Evolutionary conservation across 2,113 vertebrate species (phyloP).

Genomic region (Larimichthys crocea): DNA sequence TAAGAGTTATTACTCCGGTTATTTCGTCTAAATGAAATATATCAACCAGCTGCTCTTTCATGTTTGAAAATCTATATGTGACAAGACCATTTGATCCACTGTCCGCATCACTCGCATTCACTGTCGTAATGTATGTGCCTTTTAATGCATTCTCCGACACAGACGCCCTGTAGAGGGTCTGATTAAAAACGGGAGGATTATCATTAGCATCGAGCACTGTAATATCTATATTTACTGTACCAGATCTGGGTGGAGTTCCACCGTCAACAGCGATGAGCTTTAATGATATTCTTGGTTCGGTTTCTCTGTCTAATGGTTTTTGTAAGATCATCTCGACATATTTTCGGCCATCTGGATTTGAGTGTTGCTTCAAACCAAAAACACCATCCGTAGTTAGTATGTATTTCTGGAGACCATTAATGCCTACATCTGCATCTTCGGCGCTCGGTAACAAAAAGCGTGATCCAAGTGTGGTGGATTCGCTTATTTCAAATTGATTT

Average conservation of each 20-base stretch:
- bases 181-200: slow-evolving; percentile 63
- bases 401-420: slow-evolving; percentile 66
- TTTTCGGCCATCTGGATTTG: slow-evolving; percentile 57
- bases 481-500: slow-evolving; percentile 63
- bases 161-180: slow-evolving; percentile 48
- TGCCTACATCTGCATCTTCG: slow-evolving; percentile 62
- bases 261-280: slow-evolving; percentile 65
- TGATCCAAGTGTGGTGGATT: slow-evolving; percentile 50
- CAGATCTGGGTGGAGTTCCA: slow-evolving; percentile 61
- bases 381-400: slow-evolving; percentile 41
- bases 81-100: slow-evolving; percentile 74
- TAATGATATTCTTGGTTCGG: slow-evolving; percentile 44
- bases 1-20: slow-evolving; percentile 76
- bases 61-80: slow-evolving; percentile 78
- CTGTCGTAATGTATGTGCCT: slow-evolving; percentile 42
- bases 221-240: slow-evolving; percentile 62
- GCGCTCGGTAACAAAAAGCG: slow-evolving; percentile 65
- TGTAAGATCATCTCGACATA: slow-evolving; percentile 68
- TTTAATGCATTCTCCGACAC: slow-evolving; percentile 47
- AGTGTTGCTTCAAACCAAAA: slow-evolving; percentile 54
- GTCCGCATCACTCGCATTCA: slow-evolving; percentile 68
- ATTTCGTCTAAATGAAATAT: slow-evolving; percentile 77
- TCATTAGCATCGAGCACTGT: slow-evolving; percentile 63
- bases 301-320: slow-evolving; percentile 75
- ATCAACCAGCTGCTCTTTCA: slow-evolving; percentile 8